Conservation (phyloP, 2,888 invertebrate species). For the Zelleria hepariella region DNA sequence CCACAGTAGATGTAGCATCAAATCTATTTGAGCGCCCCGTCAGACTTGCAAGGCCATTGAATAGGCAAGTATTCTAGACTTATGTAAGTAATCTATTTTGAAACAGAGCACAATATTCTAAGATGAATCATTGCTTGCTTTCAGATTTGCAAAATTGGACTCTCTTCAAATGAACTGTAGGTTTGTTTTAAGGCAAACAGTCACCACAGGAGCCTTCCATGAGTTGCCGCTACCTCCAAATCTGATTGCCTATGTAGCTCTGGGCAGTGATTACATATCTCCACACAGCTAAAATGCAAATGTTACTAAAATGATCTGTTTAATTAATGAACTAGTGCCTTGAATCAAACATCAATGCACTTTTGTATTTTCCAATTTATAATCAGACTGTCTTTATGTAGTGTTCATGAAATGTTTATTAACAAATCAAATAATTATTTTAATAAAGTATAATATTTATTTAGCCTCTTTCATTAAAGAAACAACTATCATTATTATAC, state of each 20-base stretch:
- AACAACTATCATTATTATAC: not conserved
- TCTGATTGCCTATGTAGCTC: constrained; percentile 54
- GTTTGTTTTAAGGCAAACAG: constrained; percentile 80
- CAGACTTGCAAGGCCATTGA: constrained; percentile 60
- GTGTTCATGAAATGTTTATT: constrained; percentile 42
- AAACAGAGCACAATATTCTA: not conserved
- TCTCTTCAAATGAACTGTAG: constrained; percentile 80
- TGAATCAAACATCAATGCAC: constrained; percentile 5
- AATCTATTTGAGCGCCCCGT: constrained; percentile 65
- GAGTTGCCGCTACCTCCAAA: constrained; percentile 75
- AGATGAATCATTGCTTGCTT: constrained; percentile 30
- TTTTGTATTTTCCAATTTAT: not conserved
- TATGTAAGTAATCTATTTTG: not conserved
- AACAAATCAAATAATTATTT: constrained; percentile 36
- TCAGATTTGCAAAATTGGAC: constrained; percentile 77
- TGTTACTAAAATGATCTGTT: not conserved
- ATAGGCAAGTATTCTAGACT: constrained; percentile 38
- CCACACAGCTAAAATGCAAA: constrained; percentile 34
- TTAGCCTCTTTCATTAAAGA: not conserved
- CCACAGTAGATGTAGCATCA: constrained; percentile 60
- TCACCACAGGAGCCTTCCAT: constrained; percentile 76
- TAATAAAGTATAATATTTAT: constrained; percentile 22
- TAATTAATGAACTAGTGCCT: constrained; percentile 22
- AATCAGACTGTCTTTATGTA: constrained; percentile 9
- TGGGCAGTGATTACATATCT: constrained; percentile 66